Evolutionary conservation across 2,113 vertebrate species (phyloP), one percentile per base, ranked within the genome.

Genomic region (Neodon shergylaensis): DNA sequence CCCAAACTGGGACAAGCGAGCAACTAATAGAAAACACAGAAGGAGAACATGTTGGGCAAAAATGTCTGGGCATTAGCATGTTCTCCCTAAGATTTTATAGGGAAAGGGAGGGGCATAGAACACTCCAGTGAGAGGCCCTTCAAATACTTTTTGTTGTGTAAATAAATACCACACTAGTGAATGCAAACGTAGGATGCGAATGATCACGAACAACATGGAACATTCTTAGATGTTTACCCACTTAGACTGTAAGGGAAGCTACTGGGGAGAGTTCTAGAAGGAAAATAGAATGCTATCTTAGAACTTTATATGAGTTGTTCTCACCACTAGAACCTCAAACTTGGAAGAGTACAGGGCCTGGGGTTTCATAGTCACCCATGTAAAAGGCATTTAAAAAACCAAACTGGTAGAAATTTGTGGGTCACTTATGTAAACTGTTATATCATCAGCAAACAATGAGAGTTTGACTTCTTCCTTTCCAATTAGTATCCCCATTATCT

Each of bases 61-160:
- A 61, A 61, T 6, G 39, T n/a, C 90, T 54, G 91, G 36, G 28
- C 76, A 17, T 24, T 72, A 42, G 19, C 13, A 0, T 68, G 58
- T 74, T 49, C 66, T 79, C 77, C 44, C 68, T 85, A 84, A 76
- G 31, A 81, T 95, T 88, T 86, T 68, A 76, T 17, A 74, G 47
- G 68, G 78, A 33, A 33, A 52, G 10, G 31, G 88, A 47, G 76
- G 63, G 65, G 90, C 82, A 76, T 66, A 47, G 44, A 93, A 82
- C 22, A 22, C 39, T 81, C 26, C 72, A 93, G 92, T 86, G 92
- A 92, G 92, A 65, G n/a, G 26, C n/a, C 85, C 82, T 94, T 88
- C 82, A 49, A 31, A 84, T 36, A 65, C 63, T 54, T 77, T 91
- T 66, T 78, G 74, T 66, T 78, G 79, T 33, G 47, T 22, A 73